Evolutionary conservation across 53 echinoderm and acorn worm species (phyloP).

Genomic region (Hippasteria phrygiana): DNA sequence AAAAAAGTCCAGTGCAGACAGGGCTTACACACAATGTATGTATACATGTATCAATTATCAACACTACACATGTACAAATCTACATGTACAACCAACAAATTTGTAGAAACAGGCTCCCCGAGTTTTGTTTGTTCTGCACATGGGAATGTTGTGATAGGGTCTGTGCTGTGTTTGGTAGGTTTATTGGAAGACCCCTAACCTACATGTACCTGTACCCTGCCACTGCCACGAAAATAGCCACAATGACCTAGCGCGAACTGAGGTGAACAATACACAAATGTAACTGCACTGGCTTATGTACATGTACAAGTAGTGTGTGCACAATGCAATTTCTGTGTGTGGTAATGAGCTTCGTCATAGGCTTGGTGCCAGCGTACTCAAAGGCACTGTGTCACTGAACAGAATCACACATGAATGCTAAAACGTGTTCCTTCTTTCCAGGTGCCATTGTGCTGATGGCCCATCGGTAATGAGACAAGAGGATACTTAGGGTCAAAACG

Average conservation of each 20-base stretch:
- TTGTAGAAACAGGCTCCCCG: background rate
- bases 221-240: background rate
- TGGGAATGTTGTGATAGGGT: conserved; percentile 45
- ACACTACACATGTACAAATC: background rate
- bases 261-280: background rate
- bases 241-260: background rate
- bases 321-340: background rate
- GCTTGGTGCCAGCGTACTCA: background rate
- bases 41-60: background rate
- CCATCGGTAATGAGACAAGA: conserved; percentile 50
- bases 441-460: background rate
- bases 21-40: background rate
- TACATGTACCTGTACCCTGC: too few species aligned
- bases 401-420: conserved; percentile 20
- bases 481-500: background rate
- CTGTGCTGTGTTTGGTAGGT: conserved; percentile 25
- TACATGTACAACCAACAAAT: background rate
- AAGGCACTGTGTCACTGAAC: background rate
- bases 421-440: background rate
- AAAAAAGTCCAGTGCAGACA: background rate
- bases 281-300: too few species aligned
- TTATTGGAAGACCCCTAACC: background rate
- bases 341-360: background rate
- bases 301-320: background rate
- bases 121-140: conserved; percentile 10